Evolutionary conservation across 1,140 invertebrate genomes (phyloP).

Genomic region (Vanessa tameamea): DNA sequence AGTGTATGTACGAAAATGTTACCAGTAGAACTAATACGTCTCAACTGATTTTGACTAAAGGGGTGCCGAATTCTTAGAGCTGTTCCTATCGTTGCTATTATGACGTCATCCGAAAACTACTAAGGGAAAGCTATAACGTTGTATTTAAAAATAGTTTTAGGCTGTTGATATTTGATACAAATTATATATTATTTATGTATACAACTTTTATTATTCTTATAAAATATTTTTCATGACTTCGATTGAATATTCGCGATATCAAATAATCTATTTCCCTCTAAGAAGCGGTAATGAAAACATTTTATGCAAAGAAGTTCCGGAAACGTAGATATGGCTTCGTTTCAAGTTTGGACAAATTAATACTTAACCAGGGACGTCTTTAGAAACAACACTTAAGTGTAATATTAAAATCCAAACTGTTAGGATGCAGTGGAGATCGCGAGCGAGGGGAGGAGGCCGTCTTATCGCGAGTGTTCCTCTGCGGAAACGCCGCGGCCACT

Average conservation of each 20-base stretch:
- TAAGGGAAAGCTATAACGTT: too few species aligned
- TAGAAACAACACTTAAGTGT: constrained; percentile 72
- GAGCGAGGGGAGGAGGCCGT: constrained; percentile 45
- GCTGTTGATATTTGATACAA: too few species aligned
- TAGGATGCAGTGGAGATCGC: constrained; percentile 47
- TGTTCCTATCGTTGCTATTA: too few species aligned
- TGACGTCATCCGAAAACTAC: too few species aligned
- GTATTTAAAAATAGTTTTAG: too few species aligned
- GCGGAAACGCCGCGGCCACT: constrained; percentile 72
- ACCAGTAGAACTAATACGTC: too few species aligned
- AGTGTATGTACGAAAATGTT: too few species aligned
- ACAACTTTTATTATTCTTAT: too few species aligned
- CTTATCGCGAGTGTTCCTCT: constrained; percentile 69
- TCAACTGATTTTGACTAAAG: too few species aligned
- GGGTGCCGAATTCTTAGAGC: too few species aligned
- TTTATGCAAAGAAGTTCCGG: constrained; percentile 27
- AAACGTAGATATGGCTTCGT: constrained; percentile 57
- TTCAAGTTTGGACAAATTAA: constrained; percentile 74
- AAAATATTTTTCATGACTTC: not conserved
- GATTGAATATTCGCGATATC: not conserved
- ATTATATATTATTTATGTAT: too few species aligned
- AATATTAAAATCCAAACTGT: constrained; percentile 77
- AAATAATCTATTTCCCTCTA: constrained; percentile 6
- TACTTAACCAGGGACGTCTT: constrained; percentile 69
- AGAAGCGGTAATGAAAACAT: constrained; percentile 30